Percentiles rank a stretch among this genome's conserved stretches.
Evolutionary conservation across 2,888 invertebrate genomes (phyloP).

Genomic region (Formica aserva): DNA sequence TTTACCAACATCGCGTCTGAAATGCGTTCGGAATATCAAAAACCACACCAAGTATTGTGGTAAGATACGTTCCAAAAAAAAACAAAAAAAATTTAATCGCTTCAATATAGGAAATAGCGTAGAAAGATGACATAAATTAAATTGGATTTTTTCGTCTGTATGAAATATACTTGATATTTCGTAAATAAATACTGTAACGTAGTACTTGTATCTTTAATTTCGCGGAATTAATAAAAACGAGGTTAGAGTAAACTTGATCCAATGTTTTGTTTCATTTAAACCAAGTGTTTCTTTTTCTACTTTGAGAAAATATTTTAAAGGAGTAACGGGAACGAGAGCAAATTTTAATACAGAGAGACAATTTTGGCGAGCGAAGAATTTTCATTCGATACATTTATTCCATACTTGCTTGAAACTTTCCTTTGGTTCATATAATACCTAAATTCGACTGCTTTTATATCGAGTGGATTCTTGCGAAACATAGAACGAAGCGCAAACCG

Average conservation of each 20-base stretch:
- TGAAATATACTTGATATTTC: background rate
- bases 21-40: conserved; percentile 82
- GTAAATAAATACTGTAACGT: background rate
- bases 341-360: conserved; percentile 26
- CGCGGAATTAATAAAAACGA: background rate
- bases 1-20: conserved; percentile 83
- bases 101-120: background rate
- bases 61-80: conserved; percentile 47
- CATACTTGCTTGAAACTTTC: conserved; percentile 58
- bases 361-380: conserved; percentile 20
- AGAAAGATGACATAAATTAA: background rate
- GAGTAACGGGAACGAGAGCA: background rate
- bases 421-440: conserved; percentile 68
- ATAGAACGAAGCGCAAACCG: conserved; percentile 39
- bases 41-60: conserved; percentile 60
- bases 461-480: conserved; percentile 62
- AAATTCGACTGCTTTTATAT: conserved; percentile 62
- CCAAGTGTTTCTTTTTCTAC: background rate
- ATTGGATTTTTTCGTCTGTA: conserved; percentile 3
- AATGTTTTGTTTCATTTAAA: background rate
- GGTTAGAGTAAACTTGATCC: background rate
- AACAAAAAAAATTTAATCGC: background rate
- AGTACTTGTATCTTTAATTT: conserved; percentile 15
- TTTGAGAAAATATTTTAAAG: conserved; percentile 2
- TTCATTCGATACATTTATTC: conserved; percentile 47